A percentile compares a stretch with the other conserved stretches of the same genome.
Conservation (phyloP, 2,113 vertebrate species). For the Corythaeola cristata region DNA sequence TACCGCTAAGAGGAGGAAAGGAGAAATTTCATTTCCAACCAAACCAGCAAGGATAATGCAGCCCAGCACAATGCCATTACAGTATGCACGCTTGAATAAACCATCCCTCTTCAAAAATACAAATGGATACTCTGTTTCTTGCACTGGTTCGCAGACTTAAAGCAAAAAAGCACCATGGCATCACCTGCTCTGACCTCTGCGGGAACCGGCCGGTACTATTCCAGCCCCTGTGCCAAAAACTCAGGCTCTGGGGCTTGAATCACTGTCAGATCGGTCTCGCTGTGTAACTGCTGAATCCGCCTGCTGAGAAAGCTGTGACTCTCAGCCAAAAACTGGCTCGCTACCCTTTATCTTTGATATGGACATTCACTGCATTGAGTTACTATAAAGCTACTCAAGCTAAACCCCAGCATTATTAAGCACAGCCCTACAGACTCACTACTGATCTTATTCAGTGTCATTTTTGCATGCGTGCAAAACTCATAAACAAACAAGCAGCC, state of each 20-base stretch:
- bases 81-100: neutral
- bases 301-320: neutral
- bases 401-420: neutral
- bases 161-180: neutral
- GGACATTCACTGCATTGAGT: neutral
- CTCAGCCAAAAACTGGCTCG: neutral
- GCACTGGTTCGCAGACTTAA: accelerated
- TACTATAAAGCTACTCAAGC: neutral
- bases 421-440: neutral
- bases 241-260: neutral
- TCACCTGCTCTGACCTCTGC: neutral
- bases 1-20: neutral
- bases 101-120: neutral
- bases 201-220: neutral
- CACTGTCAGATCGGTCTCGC: accelerated
- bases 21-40: neutral
- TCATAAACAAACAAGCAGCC: neutral
- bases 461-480: neutral
- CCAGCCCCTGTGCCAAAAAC: neutral
- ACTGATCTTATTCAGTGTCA: neutral
- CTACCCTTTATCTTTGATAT: neutral
- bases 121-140: neutral
- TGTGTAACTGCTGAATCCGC: neutral
- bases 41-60: neutral
- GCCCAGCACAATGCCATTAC: neutral